Percentiles rank a stretch among this genome's conserved stretches.
These are phyloP conservation scores for Euproctis similis DNA, from an alignment of 2,888 invertebrate genomes.

Conservation along the genomic window DNA sequence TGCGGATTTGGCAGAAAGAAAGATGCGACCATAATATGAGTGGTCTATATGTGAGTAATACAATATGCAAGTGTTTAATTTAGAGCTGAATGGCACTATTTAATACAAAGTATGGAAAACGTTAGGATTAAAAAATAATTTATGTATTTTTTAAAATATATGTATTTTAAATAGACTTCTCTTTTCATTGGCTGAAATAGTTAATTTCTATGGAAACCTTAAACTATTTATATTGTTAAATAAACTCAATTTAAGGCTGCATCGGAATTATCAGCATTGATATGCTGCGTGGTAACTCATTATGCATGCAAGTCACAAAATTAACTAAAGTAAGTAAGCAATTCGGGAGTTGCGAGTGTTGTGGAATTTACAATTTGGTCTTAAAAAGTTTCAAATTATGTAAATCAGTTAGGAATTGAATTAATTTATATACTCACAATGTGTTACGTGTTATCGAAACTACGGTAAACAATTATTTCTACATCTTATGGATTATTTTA, in stretches of 20 bases:
- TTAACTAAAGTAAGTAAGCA: slow-evolving; percentile 40
- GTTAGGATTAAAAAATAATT: too few relatives aligned
- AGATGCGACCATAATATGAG: too few relatives aligned
- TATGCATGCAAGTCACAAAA: slow-evolving; percentile 38
- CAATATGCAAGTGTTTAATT: too few relatives aligned
- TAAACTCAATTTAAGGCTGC: slow-evolving; percentile 25
- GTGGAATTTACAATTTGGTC: slow-evolving; percentile 15
- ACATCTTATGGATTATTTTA: too few relatives aligned
- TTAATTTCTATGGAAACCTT: slow-evolving; percentile 14
- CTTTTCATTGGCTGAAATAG: slow-evolving; percentile 14
- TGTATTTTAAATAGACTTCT: too few relatives aligned
- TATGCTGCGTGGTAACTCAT: slow-evolving; percentile 35
- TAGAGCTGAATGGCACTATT: too few relatives aligned
- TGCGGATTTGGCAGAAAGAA: too few relatives aligned
- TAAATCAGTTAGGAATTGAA: slow-evolving; percentile 1
- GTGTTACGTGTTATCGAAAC: too few relatives aligned
- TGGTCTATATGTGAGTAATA: too few relatives aligned
- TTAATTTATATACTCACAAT: slow-evolving; percentile 5
- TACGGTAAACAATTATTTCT: too few relatives aligned
- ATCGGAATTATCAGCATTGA: slow-evolving; percentile 29
- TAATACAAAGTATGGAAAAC: too few relatives aligned
- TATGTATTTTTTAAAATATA: too few relatives aligned
- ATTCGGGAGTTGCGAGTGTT: slow-evolving; percentile 21
- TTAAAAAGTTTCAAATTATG: slow-evolving; percentile 10
- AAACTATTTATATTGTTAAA: slow-evolving; percentile 26